Base-by-base conservation (phyloP, 1,140 invertebrate genomes). In the Euglossa dilemma region DNA sequence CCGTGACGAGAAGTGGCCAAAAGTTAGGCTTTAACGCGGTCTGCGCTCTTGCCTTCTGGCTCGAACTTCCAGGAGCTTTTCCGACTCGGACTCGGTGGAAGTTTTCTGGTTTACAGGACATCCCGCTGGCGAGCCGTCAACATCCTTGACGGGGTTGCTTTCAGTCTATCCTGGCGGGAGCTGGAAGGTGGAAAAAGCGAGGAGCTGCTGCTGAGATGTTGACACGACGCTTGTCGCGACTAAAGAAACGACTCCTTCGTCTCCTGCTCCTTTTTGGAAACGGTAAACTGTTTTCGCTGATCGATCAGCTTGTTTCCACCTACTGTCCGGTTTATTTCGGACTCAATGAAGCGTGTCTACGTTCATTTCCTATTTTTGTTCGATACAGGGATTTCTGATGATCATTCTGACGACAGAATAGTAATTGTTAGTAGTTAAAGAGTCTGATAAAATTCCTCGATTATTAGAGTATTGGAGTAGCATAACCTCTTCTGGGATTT, bases 1-100 rank as follows among this genome's bases (percentile, higher is more conserved):
- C 57, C 77, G 73, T 85, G 83, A 87, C 80, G 85, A 84, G 81
- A 82, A 83, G 64, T 86, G 85, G 77, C 72, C 75, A 85, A 72
- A 86, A 83, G 71, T 84, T 74, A 64, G 69, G 80, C 56, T 87
- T 85, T 28, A 69, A 84, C 66, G 80, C 43, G 67, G 54, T 77
- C 72, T 66, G 28, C 2, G 18, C 73, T 81, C 73, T 81, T 74
- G 57, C 70, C 63, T 75, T 80, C 61, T 20, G n/a, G 7, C 59
- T 50, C 45, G 9, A 16, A 61, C 56, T 36, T 70, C 47, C 81
- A 78, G 81, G 36, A 78, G 81, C 75, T 54, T 83, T 59, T 47
- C 36, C 79, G 56, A 1, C 28, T 36, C 20, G 0, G 36, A 67
- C 0, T 43, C 20, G 52, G 63, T 82, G 63, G 72, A 64, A 28